Evolutionary conservation across 2,797 vertebrate species (phyloP), one percentile per base, ranked within the genome.

Genomic region (Artibeus jamaicensis): DNA sequence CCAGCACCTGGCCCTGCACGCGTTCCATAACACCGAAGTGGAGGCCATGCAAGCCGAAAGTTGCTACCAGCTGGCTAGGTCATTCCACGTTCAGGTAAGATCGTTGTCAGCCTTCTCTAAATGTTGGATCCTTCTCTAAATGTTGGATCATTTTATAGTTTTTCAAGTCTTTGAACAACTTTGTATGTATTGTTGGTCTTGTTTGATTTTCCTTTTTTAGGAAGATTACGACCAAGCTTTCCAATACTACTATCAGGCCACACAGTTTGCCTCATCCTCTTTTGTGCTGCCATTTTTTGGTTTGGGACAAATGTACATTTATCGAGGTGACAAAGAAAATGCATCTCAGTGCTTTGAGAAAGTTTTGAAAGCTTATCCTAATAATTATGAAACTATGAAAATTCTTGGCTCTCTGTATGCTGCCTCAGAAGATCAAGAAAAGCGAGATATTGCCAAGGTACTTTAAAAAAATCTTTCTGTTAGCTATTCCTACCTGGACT

Each of bases 371-470:
- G 99, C 99, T 59, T 99, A 99, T 96, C 99, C 99, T 96, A 99
- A 99, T 98, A 99, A 99, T 98, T 99, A 99, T 0, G 99, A 99
- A 98, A 99, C 99, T 7, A 99, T 99, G 99, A 99, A 99, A 97
- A 99, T 99, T 97, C 99, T 99, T 90, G 99, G 99, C 5, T 99
- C 99, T 26, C 99, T 99, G 29, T 99, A 99, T 81, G 99, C 99
- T 18, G 99, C 99, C n/a, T 99, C 99, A 46, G 99, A 99, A 78
- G 99, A 99, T 97, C 99, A 99, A 98, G 99, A 99, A 96, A 99
- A 99, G 98, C 98, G 99, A 97, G 99, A 99, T 97, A 99, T 99
- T 83, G 99, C 99, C 0, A 99, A 99, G 99, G 99, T 99, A 98
- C 2, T 93, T 73, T 70, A 83, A 42, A 24, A 34, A 76, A 74